These are phyloP conservation scores for Artibeus jamaicensis DNA, from an alignment of 2,797 vertebrate species.

Conservation along the genomic window DNA sequence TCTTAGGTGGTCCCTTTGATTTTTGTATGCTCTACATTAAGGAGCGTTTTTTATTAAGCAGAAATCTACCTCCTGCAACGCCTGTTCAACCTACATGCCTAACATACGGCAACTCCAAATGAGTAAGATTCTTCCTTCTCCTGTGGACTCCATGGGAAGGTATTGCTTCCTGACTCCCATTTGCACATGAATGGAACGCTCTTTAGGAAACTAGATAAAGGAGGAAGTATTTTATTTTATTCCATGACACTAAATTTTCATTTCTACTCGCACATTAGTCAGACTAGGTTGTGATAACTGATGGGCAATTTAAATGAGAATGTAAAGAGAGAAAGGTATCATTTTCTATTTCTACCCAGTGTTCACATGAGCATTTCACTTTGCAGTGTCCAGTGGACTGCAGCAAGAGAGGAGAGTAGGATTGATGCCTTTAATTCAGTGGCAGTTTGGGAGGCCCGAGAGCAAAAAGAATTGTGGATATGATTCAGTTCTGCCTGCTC, in stretches of 20 bases:
- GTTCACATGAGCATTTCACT: background rate
- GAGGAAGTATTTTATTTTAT: background rate
- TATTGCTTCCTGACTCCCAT: background rate
- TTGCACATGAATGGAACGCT: background rate
- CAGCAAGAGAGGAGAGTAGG: background rate
- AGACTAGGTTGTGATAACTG: background rate
- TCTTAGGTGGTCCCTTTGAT: background rate
- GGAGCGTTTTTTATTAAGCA: background rate
- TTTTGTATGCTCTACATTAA: background rate
- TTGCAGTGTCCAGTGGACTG: background rate
- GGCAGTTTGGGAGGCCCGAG: background rate
- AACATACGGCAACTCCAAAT: background rate
- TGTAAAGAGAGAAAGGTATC: conserved; percentile 4
- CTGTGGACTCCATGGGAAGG: background rate
- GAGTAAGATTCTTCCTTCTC: background rate
- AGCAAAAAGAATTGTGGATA: background rate
- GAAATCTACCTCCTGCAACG: background rate
- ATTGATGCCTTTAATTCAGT: background rate
- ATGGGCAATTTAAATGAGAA: background rate
- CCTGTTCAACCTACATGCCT: background rate
- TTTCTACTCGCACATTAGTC: background rate
- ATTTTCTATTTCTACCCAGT: background rate
- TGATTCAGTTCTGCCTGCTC: background rate
- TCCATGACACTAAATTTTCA: background rate
- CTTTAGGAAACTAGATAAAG: background rate